Evolutionary conservation across 2,888 invertebrate species (phyloP), one percentile per base, ranked within the genome.

Genomic region (Diloba caeruleocephala): DNA sequence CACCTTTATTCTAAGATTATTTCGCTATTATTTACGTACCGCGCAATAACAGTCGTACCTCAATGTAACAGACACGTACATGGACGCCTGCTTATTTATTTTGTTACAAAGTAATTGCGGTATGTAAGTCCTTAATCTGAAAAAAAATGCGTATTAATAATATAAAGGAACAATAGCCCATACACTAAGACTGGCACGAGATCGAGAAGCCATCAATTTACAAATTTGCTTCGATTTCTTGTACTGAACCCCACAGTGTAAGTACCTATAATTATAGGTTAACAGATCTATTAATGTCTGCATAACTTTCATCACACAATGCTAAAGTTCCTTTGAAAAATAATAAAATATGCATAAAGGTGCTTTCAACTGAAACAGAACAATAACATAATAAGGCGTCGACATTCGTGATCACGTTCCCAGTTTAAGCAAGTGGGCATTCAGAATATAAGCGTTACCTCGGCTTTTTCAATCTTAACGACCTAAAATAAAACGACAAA

Each of bases 401-500:
- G 52, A 41, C 38, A 71, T 68, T 64, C 71, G 51, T 74, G 72
- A 74, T 72, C 81, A 81, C 80, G 80, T 69, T 72, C 69, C 56
- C 46, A 69, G 65, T 71, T 49, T 55, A 71, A 62, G 60, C 62
- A 67, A 60, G 73, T 61, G 60, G 67, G 58, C 74, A 70, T 73
- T 74, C 76, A 73, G 73, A 71, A 72, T 71, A 72, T 71, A 72
- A 58, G 65, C 56, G 65, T 73, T 69, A 52, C 60, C 60, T 71
- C 67, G 72, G 59, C 74, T 74, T 77, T 81, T 81, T 76, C 77
- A 79, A 76, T 76, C 73, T 78, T 78, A 78, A 82, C 78, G 78
- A 81, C 79, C 74, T 74, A 76, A 84, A 87, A 85, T 78, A 86
- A 90, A 88, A 87, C 78, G 77, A 85, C 79, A 84, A 85, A 83